phyloP scores from a whole-genome alignment of 1,140 invertebrate genomes.

The Lethocerus indicus region DNA sequence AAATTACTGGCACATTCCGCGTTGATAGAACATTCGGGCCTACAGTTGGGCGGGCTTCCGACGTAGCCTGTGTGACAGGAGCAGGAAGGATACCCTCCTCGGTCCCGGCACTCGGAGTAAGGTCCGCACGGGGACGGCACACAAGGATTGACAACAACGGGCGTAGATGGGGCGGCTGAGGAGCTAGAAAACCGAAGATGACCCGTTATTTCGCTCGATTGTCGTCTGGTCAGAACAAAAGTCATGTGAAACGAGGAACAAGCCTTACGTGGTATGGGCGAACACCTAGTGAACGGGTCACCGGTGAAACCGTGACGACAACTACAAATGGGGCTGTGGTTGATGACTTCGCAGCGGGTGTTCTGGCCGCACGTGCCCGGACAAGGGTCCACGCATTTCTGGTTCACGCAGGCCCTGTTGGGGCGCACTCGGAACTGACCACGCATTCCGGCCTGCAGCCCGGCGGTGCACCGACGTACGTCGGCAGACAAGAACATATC shows the following conservation, averaged over 20 bases:
- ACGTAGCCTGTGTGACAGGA: conserved; percentile 35
- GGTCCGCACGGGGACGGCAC: conserved; percentile 37
- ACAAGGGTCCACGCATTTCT: conserved; percentile 37
- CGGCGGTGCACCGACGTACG: conserved; percentile 32
- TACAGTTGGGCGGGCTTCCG: conserved; percentile 49
- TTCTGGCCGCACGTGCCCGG: conserved; percentile 54
- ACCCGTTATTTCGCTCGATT: conserved; percentile 12
- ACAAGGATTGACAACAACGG: conserved; percentile 24
- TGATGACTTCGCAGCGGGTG: conserved; percentile 17
- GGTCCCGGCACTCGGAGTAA: conserved; percentile 34
- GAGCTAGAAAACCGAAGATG: conserved; percentile 51
- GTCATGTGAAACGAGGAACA: background rate
- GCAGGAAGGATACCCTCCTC: conserved; percentile 32
- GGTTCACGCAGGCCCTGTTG: conserved; percentile 34
- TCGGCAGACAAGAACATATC: conserved; percentile 35
- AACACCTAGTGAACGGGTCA: conserved; percentile 40
- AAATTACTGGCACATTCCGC: conserved; percentile 47
- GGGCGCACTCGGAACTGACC: conserved; percentile 34
- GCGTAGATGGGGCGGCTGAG: conserved; percentile 35
- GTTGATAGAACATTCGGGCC: conserved; percentile 50
- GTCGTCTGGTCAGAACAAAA: background rate
- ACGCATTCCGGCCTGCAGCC: conserved; percentile 36
- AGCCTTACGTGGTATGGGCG: conserved; percentile 26
- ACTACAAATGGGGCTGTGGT: conserved; percentile 36
- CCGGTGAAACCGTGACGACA: conserved; percentile 38